A percentile compares a stretch with the other conserved stretches of the same genome.
Evolutionary conservation across 2,113 vertebrate genomes (phyloP).

Genomic region (Nycticebus coucang): DNA sequence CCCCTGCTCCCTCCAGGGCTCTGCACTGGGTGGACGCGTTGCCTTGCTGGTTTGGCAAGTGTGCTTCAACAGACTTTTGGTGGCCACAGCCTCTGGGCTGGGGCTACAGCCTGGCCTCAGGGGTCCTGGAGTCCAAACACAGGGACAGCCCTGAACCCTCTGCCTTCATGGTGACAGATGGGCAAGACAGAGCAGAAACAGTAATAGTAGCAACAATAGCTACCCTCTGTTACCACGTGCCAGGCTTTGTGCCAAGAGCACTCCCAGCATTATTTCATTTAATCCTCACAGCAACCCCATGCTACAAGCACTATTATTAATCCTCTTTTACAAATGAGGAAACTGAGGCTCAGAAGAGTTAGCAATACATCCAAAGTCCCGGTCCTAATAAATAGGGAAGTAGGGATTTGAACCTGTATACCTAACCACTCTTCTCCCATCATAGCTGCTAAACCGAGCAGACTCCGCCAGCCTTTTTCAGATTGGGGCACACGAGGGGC

Average conservation of each 20-base stretch:
- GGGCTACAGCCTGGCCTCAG: background rate
- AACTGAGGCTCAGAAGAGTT: background rate
- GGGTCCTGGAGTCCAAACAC: background rate
- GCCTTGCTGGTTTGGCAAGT: background rate
- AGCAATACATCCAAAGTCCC: background rate
- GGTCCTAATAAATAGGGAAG: background rate
- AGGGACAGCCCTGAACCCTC: background rate
- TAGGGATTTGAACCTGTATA: background rate
- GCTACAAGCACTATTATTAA: rapidly evolving
- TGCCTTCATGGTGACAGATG: background rate
- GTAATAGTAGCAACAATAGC: background rate
- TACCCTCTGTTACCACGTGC: background rate
- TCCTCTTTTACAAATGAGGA: background rate
- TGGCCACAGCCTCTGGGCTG: background rate
- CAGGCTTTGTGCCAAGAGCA: background rate
- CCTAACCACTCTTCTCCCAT: background rate
- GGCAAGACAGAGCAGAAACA: background rate
- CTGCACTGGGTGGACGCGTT: background rate
- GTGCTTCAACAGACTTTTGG: background rate
- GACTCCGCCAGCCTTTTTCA: background rate
- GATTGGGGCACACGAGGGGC: background rate
- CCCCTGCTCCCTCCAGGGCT: background rate
- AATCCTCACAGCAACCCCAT: background rate
- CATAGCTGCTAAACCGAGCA: background rate
- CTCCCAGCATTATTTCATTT: background rate